Evolutionary conservation across 2,113 vertebrate genomes (phyloP), one percentile per base, ranked within the genome.

Genomic region (Rostratula benghalensis): DNA sequence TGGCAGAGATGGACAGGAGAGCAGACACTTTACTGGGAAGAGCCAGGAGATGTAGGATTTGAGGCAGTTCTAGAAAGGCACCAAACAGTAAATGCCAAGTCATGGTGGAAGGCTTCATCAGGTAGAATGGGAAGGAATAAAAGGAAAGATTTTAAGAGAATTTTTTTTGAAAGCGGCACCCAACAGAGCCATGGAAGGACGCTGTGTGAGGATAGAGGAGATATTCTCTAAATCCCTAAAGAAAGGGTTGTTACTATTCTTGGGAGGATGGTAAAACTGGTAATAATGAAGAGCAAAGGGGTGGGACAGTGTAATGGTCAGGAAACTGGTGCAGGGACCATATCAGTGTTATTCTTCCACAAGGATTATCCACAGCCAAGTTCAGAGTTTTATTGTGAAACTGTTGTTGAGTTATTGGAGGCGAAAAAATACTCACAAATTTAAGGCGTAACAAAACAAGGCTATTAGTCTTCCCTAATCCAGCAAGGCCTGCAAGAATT

Each of bases 41-140:
- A 45, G 25, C 1, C 4, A 39, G 81, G 51, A 50, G 13, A 37
- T 2, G 0, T 25, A 37, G 46, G n/a, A 28, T 54, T 35, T 2
- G 12, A 74, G 74, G 27, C 46, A 46, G 22, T 21, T 67, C 23
- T 43, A 51, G 33, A 37, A 86, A 51, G 46, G 3, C 7, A n/a
- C 14, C 3, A 6, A 31, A 27, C 18, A 19, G 18, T 53, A 37
- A 24, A n/a, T 59, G 56, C 64, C 65, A 56, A 11, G 11, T 21
- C 27, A 7, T 57, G 30, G 20, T 76, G 41, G 6, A 4, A 43
- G 17, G 30, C 8, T 93, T 18, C 11, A 16, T 33, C 33, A 22
- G 21, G 28, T 27, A 60, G 28, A 69, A 82, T 24, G 39, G 25
- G 25, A 87, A 74, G 43, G 20, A 63, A 75, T 30, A 79, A 90